Evolutionary conservation across 2,113 vertebrate species (phyloP).

Genomic region (Gallinago media): DNA sequence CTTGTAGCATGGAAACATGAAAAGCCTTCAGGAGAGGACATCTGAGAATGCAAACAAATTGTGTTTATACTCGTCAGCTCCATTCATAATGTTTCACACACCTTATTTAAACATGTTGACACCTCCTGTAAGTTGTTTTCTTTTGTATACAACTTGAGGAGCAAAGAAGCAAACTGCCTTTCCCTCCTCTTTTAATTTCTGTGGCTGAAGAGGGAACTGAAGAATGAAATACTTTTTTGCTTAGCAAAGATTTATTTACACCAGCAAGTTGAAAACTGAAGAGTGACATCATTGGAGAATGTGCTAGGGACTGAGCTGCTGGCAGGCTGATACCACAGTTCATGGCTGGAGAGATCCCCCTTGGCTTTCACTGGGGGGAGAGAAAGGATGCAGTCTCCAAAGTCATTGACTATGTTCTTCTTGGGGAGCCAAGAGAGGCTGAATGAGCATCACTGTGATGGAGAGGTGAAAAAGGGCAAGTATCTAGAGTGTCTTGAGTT

Average conservation of each 20-base stretch:
- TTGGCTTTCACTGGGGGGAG: background rate
- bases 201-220: background rate
- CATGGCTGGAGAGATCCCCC: background rate
- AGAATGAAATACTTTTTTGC: background rate
- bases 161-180: background rate
- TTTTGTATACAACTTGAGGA: background rate
- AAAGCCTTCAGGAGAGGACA: background rate
- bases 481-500: background rate
- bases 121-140: background rate
- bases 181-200: background rate
- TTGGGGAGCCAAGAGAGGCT: background rate
- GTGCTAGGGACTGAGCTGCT: background rate
- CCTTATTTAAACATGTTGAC: background rate
- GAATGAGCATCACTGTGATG: background rate
- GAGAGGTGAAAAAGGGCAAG: background rate
- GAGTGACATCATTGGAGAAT: background rate
- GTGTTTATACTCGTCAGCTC: background rate
- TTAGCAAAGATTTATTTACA: background rate
- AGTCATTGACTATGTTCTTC: background rate
- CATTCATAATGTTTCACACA: background rate
- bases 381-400: background rate
- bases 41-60: background rate
- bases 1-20: background rate
- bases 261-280: background rate
- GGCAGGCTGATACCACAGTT: background rate